Evolutionary conservation across 2,888 invertebrate genomes (phyloP), one percentile per base, ranked within the genome.

Genomic region (Mythimna ferrago): DNA sequence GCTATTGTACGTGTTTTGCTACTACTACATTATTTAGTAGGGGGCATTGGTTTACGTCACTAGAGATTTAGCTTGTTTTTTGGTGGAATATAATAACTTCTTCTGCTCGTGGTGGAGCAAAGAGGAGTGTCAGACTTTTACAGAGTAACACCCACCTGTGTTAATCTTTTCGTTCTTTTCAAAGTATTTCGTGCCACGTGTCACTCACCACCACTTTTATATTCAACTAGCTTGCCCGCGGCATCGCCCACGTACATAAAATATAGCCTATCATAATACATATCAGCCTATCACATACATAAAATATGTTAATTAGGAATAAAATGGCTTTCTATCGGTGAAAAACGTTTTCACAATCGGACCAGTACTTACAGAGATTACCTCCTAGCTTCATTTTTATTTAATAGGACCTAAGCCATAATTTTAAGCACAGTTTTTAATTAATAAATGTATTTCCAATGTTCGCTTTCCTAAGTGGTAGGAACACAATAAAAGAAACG

Each of bases 391-490:
- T 3, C 19, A 54, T 67, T 75, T 61, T 69, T 51, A 66, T 66
- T 78, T 67, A 9, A 41, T 6, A 35, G 35, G 2, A 38, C 56
- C 11, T 21, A 56, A 65, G 38, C 65, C 67, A 56, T 57, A 51
- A 60, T 85, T 84, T 84, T 76, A 78, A 64, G 71, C 83, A 81
- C 81, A 82, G 82, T 82, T 89, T 88, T 91, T 89, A 92, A 92
- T 92, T 92, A 93, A 92, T 92, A 90, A 92, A 90, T 88, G 85
- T 81, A 80, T 82, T 80, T 85, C 79, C 83, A 86, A 86, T 88
- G 88, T 88, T 88, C 84, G 81, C 83, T 81, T 84, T 84, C 87
- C 83, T 78, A 82, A 79, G 78, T 86, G 87, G 85, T 80, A 68
- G 69, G 69, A 69, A 81, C 73, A 88, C 84, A 90, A 89, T 88